These are phyloP conservation scores for Diachrysia chrysitis DNA, from an alignment of 2,888 invertebrate genomes.

Conservation along the genomic window DNA sequence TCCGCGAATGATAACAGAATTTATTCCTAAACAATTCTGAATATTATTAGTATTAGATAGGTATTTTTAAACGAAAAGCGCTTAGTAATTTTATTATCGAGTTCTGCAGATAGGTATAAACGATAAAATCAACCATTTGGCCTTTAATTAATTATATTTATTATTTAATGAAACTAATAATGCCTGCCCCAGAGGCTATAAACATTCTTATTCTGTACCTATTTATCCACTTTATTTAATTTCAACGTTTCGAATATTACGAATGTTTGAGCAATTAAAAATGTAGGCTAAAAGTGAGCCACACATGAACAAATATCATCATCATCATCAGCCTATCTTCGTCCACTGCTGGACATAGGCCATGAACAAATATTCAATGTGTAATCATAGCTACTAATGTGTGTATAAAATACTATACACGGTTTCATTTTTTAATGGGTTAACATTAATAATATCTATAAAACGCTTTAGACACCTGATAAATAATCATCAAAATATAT, in stretches of 20 bases:
- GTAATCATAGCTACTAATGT: not conserved
- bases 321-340: no score
- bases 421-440: conserved; percentile 17
- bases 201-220: not conserved
- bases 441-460: conserved; percentile 39
- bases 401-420: not conserved
- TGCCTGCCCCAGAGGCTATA: not conserved
- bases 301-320: not conserved
- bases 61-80: not conserved
- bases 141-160: not conserved
- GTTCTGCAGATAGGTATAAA: not conserved
- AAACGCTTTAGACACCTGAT: conserved; percentile 55
- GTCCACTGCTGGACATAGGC: no score
- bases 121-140: not conserved
- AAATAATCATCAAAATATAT: conserved; percentile 56
- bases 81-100: not conserved
- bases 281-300: not conserved
- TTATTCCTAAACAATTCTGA: no score
- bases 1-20: not conserved
- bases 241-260: not conserved
- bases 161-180: not conserved
- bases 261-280: not conserved
- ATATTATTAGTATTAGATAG: no score
- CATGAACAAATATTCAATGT: not conserved
- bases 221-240: not conserved